phyloP scores from a whole-genome alignment of 2,113 vertebrate genomes.

The Xiphophorus hellerii region DNA sequence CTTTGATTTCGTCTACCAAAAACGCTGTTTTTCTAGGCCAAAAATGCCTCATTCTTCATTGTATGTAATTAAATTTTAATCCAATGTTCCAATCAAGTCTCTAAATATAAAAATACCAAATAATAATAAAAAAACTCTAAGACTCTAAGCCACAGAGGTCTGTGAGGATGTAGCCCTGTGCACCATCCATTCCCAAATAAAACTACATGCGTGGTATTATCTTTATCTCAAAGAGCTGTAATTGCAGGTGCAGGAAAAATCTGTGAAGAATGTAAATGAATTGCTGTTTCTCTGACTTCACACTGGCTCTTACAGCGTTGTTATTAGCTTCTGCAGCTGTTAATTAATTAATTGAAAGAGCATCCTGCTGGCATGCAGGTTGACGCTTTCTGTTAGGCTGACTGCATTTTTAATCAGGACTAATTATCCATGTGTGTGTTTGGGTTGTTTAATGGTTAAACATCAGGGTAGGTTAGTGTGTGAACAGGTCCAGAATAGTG shows the following conservation, averaged over 20 bases:
- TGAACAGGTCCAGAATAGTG: background rate
- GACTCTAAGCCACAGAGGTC: background rate
- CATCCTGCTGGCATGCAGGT: background rate
- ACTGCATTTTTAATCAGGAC: background rate
- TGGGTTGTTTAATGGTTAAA: background rate
- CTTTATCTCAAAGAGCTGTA: background rate
- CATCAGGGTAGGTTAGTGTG: background rate
- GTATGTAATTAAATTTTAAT: background rate
- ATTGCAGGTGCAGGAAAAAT: background rate
- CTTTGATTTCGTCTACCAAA: background rate
- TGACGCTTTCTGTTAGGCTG: background rate
- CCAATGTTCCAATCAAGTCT: background rate
- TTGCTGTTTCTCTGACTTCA: background rate
- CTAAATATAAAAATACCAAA: background rate
- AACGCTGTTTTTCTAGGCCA: background rate
- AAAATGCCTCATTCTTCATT: background rate
- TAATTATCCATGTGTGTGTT: background rate
- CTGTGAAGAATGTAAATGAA: conserved; percentile 1
- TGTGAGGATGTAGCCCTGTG: background rate
- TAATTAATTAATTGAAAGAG: conserved; percentile 5
- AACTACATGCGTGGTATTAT: background rate
- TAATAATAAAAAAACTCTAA: background rate
- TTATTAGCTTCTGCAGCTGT: background rate
- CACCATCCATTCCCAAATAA: no score
- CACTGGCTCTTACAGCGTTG: background rate